These are phyloP conservation scores for Drosophila sordidapex DNA, from an alignment of 2,888 invertebrate genomes.

Conservation along the genomic window DNA sequence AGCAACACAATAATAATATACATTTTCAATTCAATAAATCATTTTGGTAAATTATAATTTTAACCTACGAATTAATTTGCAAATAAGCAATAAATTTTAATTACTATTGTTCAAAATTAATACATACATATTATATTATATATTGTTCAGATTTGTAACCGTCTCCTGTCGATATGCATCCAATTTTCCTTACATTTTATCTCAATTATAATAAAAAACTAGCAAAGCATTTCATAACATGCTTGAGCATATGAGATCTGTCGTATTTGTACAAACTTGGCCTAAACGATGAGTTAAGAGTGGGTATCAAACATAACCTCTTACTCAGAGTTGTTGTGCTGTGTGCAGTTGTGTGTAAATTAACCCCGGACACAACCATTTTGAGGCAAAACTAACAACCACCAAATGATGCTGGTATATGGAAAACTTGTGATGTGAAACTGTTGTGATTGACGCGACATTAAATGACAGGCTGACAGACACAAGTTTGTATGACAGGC, in stretches of 20 bases:
- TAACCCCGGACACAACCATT: constrained; percentile 26
- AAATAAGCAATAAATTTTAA: neutral
- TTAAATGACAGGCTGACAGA: constrained; percentile 70
- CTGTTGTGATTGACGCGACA: constrained; percentile 72
- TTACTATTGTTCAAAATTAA: accelerated
- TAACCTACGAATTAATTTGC: accelerated
- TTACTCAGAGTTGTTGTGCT: neutral
- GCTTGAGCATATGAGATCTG: neutral
- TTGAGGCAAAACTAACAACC: constrained; percentile 44
- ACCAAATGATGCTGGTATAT: constrained; percentile 50
- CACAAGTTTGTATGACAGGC: constrained; percentile 59
- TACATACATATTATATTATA: neutral
- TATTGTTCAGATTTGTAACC: neutral
- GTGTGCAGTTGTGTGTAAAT: constrained; percentile 3
- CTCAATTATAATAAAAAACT: neutral
- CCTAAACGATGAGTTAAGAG: neutral
- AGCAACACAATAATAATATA: too few relatives aligned
- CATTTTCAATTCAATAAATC: neutral
- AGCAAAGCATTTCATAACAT: accelerated
- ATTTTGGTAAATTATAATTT: neutral
- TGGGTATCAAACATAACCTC: constrained; percentile 4
- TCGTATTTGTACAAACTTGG: neutral
- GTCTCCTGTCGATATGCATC: neutral
- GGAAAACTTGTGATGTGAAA: constrained; percentile 56
- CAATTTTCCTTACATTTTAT: neutral